phyloP scores from a whole-genome alignment of 2,113 vertebrate genomes.

The Mugil cephalus region DNA sequence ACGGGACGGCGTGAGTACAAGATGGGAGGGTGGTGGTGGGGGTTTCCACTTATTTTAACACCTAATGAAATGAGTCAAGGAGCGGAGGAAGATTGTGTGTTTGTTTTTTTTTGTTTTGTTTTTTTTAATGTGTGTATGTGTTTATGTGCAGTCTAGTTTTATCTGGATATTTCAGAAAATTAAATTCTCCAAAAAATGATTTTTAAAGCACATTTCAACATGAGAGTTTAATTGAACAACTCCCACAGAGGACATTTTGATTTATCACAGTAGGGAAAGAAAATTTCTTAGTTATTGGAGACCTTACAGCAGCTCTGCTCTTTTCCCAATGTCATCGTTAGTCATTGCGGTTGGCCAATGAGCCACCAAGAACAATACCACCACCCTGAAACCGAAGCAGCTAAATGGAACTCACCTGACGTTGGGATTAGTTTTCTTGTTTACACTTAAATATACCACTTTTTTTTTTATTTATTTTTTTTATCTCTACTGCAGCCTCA shows the following conservation, averaged over 20 bases:
- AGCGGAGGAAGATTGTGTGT: not conserved
- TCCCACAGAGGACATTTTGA: not conserved
- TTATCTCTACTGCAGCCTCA: not conserved
- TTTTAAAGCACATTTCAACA: too few relatives aligned
- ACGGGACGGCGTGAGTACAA: conserved; percentile 3
- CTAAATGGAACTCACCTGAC: not conserved
- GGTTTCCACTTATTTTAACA: conserved; percentile 28
- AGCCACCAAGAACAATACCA: not conserved
- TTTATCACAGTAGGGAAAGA: not conserved
- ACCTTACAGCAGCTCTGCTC: not conserved
- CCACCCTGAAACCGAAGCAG: not conserved
- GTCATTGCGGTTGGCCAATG: too few relatives aligned
- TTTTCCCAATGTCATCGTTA: not conserved
- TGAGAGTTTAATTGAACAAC: not conserved
- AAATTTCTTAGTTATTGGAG: not conserved
- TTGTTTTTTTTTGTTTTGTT: too few relatives aligned
- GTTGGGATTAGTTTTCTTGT: not conserved
- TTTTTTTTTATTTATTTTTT: not conserved
- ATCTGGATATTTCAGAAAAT: not conserved
- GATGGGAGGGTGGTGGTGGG: conserved; percentile 10
- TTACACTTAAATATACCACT: not conserved
- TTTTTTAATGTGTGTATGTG: not conserved
- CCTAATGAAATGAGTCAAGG: conserved; percentile 1
- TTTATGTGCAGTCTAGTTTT: not conserved
- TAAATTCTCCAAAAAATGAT: not conserved